Evolutionary conservation across 2,888 invertebrate species (phyloP).

Genomic region (Amblyjoppa fuscipennis): DNA sequence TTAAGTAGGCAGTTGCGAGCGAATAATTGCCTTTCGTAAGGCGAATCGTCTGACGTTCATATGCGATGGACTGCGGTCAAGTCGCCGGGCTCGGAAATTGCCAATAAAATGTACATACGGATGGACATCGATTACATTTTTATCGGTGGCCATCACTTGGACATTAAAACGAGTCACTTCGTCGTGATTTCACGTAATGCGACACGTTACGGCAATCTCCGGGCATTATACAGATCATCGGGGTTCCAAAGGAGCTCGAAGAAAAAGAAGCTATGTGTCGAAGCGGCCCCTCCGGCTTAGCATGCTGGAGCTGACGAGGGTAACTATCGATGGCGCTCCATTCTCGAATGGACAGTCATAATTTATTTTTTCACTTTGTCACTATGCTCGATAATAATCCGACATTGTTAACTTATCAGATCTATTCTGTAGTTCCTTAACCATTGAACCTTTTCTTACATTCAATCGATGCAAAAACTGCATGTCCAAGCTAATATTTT

Average conservation of each 20-base stretch:
- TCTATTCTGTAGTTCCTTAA: background rate
- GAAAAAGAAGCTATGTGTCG: constrained; percentile 23
- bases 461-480: background rate
- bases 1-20: constrained; percentile 7
- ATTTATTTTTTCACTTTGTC: constrained; percentile 2
- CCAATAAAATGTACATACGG: background rate
- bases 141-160: background rate
- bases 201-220: background rate
- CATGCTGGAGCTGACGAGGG: too few relatives aligned
- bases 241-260: background rate
- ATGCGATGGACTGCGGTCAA: background rate
- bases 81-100: background rate
- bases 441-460: background rate
- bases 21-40: background rate
- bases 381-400: background rate
- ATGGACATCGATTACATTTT: background rate
- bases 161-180: background rate
- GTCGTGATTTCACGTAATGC: background rate
- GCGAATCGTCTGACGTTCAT: background rate
- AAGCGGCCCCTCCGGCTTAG: background rate
- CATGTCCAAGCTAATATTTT: background rate
- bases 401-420: background rate
- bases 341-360: constrained; percentile 19
- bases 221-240: background rate
- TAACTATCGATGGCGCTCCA: background rate